These are phyloP conservation scores for Hydraecia micacea DNA, from an alignment of 2,888 invertebrate genomes.

Conservation along the genomic window DNA sequence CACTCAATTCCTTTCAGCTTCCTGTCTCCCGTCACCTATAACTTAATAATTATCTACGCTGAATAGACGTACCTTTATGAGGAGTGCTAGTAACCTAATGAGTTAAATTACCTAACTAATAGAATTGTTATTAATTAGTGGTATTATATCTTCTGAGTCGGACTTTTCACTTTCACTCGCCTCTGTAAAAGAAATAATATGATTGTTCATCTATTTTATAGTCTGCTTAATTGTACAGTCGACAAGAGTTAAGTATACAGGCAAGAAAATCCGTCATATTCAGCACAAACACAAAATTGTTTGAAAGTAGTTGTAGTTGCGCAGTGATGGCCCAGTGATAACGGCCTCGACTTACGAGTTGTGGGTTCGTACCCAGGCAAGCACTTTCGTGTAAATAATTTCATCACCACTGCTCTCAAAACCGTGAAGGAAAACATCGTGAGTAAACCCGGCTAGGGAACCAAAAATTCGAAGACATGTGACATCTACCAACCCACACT, in stretches of 20 bases:
- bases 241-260: background rate
- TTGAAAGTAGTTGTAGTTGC: background rate
- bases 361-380: background rate
- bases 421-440: background rate
- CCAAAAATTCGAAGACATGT: background rate
- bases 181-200: conserved; percentile 75
- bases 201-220: background rate
- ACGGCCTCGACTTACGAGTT: background rate
- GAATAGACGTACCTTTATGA: background rate
- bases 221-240: conserved; percentile 5
- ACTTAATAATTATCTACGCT: conserved; percentile 2
- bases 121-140: conserved; percentile 80
- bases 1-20: conserved; percentile 14
- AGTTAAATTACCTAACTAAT: conserved; percentile 68
- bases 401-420: background rate
- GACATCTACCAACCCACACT: background rate
- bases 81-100: conserved; percentile 4
- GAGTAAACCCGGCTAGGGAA: background rate
- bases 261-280: background rate
- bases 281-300: background rate
- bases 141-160: conserved; percentile 79
- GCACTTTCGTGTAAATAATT: background rate
- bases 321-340: too few species aligned
- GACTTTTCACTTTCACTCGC: conserved; percentile 83
- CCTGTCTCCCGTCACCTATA: conserved; percentile 23